These are phyloP conservation scores for Platanista minor DNA, from an alignment of 2,113 vertebrate species.

Conservation along the genomic window DNA sequence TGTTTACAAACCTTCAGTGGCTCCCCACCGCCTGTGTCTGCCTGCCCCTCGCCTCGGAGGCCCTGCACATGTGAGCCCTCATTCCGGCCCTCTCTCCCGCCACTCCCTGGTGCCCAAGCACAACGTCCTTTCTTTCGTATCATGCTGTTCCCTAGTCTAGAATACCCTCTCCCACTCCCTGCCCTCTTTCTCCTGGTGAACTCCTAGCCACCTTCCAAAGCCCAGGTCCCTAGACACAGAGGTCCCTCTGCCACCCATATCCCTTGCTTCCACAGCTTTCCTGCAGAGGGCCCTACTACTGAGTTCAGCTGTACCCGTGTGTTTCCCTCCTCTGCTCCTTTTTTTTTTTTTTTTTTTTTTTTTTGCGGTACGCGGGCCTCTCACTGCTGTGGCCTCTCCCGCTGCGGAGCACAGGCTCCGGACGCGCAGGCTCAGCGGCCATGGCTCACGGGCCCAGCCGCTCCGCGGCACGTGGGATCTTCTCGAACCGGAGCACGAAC, in stretches of 20 bases:
- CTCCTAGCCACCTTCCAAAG: neutral
- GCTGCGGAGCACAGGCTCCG: no score
- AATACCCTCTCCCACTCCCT: neutral
- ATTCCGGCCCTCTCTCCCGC: neutral
- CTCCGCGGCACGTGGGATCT: no score
- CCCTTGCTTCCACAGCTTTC: neutral
- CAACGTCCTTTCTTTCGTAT: neutral
- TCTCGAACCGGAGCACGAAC: no score
- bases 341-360: no score
- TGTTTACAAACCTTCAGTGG: neutral
- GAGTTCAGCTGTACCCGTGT: neutral
- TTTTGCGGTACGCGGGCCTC: no score
- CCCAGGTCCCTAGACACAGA: neutral
- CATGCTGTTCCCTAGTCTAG: neutral
- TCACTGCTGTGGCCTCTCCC: no score
- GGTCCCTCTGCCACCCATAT: neutral
- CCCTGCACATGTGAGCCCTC: neutral
- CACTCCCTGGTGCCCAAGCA: neutral
- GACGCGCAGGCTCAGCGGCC: no score
- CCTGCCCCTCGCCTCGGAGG: neutral
- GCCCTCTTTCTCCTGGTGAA: neutral
- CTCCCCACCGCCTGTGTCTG: neutral
- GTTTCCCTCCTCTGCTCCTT: neutral
- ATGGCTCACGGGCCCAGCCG: no score
- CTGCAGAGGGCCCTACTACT: neutral